These are phyloP conservation scores for Poecilia latipinna DNA, from an alignment of 2,113 vertebrate genomes.

Conservation along the genomic window DNA sequence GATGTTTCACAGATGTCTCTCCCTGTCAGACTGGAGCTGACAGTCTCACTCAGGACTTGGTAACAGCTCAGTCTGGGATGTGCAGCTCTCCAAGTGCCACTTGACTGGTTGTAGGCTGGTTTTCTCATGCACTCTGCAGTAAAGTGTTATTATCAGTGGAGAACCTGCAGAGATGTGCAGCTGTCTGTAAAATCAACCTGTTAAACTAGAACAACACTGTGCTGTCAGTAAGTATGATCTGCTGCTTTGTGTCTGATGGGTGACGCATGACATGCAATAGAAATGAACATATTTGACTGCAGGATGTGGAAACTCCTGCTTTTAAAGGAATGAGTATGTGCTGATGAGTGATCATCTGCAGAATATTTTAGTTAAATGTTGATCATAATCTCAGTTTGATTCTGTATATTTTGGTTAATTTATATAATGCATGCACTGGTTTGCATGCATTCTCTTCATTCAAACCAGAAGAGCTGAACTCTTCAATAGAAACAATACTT, in stretches of 20 bases:
- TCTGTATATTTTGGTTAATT: too few species aligned
- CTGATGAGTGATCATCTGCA: background rate
- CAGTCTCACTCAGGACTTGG: background rate
- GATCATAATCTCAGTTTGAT: background rate
- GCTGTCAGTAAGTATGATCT: background rate
- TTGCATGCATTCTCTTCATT: too few species aligned
- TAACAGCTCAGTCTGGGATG: rapidly evolving
- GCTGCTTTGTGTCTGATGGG: background rate
- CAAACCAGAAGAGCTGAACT: too few species aligned
- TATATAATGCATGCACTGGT: too few species aligned
- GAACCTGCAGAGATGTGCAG: background rate
- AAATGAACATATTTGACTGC: background rate
- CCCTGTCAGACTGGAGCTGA: background rate
- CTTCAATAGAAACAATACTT: too few species aligned
- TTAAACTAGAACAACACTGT: background rate
- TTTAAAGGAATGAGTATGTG: too few species aligned
- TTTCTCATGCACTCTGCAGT: slow-evolving; percentile 22
- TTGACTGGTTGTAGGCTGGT: slow-evolving; percentile 12
- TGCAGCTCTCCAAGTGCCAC: background rate
- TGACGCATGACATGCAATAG: background rate
- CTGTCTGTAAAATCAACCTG: background rate
- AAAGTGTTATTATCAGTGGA: background rate
- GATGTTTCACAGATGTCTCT: slow-evolving; percentile 5
- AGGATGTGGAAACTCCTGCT: background rate
- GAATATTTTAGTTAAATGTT: background rate